Evolutionary conservation across 2,797 vertebrate genomes (phyloP).

Genomic region (Calcarius lapponicus): DNA sequence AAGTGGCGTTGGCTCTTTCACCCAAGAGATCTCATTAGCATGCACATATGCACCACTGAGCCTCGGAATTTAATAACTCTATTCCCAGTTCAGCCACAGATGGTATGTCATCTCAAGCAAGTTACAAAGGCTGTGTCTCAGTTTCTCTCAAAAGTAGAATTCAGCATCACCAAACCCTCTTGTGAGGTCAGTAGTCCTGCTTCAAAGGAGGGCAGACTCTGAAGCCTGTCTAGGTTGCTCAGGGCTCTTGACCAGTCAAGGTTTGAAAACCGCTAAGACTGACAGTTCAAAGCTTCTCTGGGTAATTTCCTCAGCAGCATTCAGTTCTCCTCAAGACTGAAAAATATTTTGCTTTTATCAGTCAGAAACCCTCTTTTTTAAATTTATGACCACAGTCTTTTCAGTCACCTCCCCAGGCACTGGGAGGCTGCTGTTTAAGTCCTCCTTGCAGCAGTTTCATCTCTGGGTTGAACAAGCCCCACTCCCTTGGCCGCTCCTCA

Average conservation of each 20-base stretch:
- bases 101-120: constrained; percentile 38
- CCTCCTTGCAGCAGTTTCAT: rapidly evolving
- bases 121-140: not conserved
- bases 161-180: not conserved
- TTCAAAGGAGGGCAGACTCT: not conserved
- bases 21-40: constrained; percentile 68
- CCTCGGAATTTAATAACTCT: constrained; percentile 62
- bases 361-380: not conserved
- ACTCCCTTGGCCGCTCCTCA: not conserved
- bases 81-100: constrained; percentile 64
- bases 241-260: not conserved
- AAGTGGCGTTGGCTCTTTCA: constrained; percentile 33
- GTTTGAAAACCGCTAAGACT: not conserved
- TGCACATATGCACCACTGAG: constrained; percentile 60
- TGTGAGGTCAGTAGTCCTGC: not conserved
- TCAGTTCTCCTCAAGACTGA: not conserved
- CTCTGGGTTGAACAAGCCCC: not conserved
- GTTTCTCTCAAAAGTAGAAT: not conserved
- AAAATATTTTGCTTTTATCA: not conserved
- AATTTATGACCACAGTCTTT: not conserved
- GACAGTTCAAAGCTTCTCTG: not conserved
- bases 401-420: not conserved
- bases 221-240: not conserved
- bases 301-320: not conserved
- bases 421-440: not conserved